These are phyloP conservation scores for Antechinus flavipes DNA, from an alignment of 2,113 vertebrate genomes.

Conservation along the genomic window DNA sequence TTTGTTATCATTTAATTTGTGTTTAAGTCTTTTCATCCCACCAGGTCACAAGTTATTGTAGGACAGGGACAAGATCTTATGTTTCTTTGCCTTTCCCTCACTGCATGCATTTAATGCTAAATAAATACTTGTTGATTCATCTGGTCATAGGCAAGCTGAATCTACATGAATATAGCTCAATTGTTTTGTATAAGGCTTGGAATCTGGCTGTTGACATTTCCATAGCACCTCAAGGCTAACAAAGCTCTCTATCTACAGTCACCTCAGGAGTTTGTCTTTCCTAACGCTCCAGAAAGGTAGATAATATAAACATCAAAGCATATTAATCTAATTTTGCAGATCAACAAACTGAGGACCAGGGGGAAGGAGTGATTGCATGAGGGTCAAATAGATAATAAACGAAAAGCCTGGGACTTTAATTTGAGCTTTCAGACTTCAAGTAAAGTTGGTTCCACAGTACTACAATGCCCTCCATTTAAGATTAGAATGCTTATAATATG, in stretches of 20 bases:
- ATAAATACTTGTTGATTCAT: not conserved
- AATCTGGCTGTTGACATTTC: not conserved
- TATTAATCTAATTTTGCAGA: not conserved
- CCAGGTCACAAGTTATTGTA: not conserved
- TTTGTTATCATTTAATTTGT: not conserved
- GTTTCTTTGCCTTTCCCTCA: not conserved
- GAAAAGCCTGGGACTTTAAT: not conserved
- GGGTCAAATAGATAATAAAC: not conserved
- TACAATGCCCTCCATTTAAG: too few species aligned
- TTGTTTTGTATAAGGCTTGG: not conserved
- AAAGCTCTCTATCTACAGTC: not conserved
- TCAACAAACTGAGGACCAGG: not conserved
- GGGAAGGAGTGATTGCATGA: too few species aligned
- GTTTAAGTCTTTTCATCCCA: not conserved
- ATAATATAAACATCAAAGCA: too few species aligned
- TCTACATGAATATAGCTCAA: not conserved
- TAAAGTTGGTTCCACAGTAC: too few species aligned
- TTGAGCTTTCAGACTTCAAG: not conserved
- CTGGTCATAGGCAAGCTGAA: not conserved
- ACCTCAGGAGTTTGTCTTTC: not conserved
- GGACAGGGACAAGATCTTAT: not conserved
- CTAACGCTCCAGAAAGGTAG: too few species aligned
- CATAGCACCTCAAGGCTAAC: not conserved
- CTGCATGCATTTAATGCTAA: not conserved
- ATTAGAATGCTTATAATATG: not conserved